These are phyloP conservation scores for Anser cygnoides DNA, from an alignment of 2,113 vertebrate genomes.

Conservation along the genomic window DNA sequence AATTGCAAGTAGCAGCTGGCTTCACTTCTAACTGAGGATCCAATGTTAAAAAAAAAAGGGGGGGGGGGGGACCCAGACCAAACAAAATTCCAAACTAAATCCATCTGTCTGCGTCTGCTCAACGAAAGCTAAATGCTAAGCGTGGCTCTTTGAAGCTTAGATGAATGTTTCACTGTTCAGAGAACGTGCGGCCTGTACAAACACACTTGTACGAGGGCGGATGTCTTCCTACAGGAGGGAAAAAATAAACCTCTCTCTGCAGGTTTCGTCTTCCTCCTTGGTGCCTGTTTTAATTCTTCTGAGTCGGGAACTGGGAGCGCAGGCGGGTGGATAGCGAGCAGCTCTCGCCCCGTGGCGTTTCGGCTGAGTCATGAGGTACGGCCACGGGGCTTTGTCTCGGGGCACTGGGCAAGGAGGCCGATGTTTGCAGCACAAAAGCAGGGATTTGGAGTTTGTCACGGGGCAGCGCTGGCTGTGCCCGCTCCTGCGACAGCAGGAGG, in stretches of 20 bases:
- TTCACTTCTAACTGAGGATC: slow-evolving; percentile 38
- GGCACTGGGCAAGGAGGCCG: slow-evolving; percentile 43
- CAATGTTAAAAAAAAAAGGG: not conserved
- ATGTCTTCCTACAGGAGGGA: not conserved
- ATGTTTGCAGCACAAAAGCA: slow-evolving; percentile 52
- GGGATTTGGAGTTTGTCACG: slow-evolving; percentile 43
- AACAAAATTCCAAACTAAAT: slow-evolving; percentile 69
- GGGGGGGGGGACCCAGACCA: not conserved
- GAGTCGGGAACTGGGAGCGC: not conserved
- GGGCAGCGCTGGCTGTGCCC: slow-evolving; percentile 61
- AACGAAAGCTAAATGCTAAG: not conserved
- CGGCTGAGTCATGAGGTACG: slow-evolving; percentile 56
- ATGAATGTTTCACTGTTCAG: slow-evolving; percentile 23
- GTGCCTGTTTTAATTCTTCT: not conserved
- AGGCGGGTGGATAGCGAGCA: not conserved
- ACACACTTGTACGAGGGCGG: slow-evolving; percentile 16
- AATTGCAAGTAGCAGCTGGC: slow-evolving; percentile 37
- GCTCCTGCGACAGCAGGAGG: slow-evolving; percentile 39
- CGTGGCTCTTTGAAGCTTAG: slow-evolving; percentile 28
- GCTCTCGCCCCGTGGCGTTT: not conserved
- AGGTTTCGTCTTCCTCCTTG: slow-evolving; percentile 10
- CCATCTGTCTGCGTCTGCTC: slow-evolving; percentile 53
- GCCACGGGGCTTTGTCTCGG: slow-evolving; percentile 31
- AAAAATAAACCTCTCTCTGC: not conserved
- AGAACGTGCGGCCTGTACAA: slow-evolving; percentile 2